phyloP scores from a whole-genome alignment of 2,888 invertebrate genomes.

The Tipula lateralis region DNA sequence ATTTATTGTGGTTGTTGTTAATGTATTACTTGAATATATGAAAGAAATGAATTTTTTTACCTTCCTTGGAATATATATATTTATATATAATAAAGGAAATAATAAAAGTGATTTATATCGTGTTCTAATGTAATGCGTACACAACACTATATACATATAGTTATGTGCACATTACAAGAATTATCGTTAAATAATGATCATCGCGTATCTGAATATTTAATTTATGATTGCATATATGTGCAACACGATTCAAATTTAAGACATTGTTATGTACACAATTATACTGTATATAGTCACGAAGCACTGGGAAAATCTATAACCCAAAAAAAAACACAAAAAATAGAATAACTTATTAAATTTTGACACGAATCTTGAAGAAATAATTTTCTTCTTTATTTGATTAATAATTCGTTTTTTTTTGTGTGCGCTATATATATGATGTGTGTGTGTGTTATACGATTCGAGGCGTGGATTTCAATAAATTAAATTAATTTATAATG shows the following conservation, averaged over 20 bases:
- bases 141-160: not conserved
- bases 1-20: not conserved
- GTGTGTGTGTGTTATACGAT: not conserved
- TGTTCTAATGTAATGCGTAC: not conserved
- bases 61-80: not conserved
- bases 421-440: not conserved
- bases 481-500: slow-evolving; percentile 19
- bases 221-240: not conserved
- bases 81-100: not conserved
- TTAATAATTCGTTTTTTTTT: not conserved
- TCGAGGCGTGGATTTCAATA: not conserved
- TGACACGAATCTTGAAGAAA: not conserved
- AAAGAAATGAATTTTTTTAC: not conserved
- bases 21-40: not conserved
- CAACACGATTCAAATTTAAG: not conserved
- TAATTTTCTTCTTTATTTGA: not conserved
- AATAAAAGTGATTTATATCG: not conserved
- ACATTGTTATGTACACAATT: not conserved
- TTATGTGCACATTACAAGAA: no score
- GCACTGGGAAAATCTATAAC: not conserved
- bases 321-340: not conserved
- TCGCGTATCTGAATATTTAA: not conserved
- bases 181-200: not conserved
- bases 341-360: not conserved
- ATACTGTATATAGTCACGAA: not conserved